Conservation (phyloP, 2,797 vertebrate species). For the Rhyacichthys aspro region DNA sequence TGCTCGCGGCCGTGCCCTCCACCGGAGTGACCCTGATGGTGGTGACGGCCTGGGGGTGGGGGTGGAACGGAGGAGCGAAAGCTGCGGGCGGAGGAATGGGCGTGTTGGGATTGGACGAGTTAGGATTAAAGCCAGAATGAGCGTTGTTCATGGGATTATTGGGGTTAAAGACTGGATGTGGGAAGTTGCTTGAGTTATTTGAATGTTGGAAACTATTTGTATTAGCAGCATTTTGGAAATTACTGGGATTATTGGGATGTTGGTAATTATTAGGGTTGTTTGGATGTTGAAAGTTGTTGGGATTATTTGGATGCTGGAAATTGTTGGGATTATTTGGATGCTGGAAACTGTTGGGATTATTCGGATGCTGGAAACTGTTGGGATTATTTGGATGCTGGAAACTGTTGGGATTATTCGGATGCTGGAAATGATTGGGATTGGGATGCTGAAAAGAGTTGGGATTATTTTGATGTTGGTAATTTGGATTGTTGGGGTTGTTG, state of each 20-base stretch:
- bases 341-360: slow-evolving; percentile 2
- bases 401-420: slow-evolving; percentile 41
- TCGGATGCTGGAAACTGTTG: slow-evolving; percentile 11
- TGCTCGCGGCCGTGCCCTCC: slow-evolving; percentile 78
- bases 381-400: slow-evolving; percentile 57
- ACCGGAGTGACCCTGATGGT: slow-evolving; percentile 93
- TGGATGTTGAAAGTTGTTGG: background rate
- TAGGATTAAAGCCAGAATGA: slow-evolving; percentile 42
- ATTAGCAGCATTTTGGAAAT: background rate
- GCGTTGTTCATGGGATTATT: slow-evolving; percentile 22
- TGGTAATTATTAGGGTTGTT: slow-evolving; percentile 71
- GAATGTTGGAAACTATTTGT: slow-evolving; percentile 61
- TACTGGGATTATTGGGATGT: slow-evolving; percentile 41
- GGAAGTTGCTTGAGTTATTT: slow-evolving; percentile 55
- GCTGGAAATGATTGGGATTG: slow-evolving; percentile 55
- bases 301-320: background rate
- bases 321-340: background rate
- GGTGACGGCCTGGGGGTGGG: slow-evolving; percentile 86
- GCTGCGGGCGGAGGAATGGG: slow-evolving; percentile 33
- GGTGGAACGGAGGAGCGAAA: slow-evolving; percentile 72
- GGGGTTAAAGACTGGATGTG: slow-evolving; percentile 40
- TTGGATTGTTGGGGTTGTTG: slow-evolving; percentile 69
- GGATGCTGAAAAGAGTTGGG: slow-evolving; percentile 11
- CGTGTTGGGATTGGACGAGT: slow-evolving; percentile 34
- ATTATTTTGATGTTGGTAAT: slow-evolving; percentile 68